Evolutionary conservation across 2,888 invertebrate genomes (phyloP), one percentile per base, ranked within the genome.

Genomic region (Caenorhabditis becei): DNA sequence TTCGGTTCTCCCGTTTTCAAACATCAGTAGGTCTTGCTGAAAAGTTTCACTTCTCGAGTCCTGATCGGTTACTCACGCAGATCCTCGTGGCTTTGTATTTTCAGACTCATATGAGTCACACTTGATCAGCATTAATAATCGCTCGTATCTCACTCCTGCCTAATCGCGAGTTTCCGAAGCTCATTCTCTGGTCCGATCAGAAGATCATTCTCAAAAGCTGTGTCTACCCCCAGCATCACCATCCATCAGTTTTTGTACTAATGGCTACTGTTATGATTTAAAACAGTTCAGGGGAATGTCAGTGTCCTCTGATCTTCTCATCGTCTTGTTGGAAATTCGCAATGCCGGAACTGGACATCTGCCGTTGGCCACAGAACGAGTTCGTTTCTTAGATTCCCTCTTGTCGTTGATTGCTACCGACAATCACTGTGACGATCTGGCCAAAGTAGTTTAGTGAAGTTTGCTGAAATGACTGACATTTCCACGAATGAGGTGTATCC

Each of bases 301-400:
- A 10, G 47, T 35, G 32, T 32, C 28, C 32, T 56, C 56, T 56
- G 56, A 56, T 56, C 35, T 62, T 47, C 28, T 26, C 32, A n/a
- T n/a, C n/a, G 18, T 32, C 28, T 28, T 62, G 28, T 62, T 62
- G 26, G 49, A 62, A 62, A 28, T 62, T 62, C 28, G 49, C 28
- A 24, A 37, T 59, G 24, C 62, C 49, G 62, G 62, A 62, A 62
- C 62, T 49, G 62, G 56, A 26, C 56, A 35, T n/a, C 32, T 32
- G 56, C 35, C 56, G 18, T 56, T 20, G 35, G 56, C 18, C 56
- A 32, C 56, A 56, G 56, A 56, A 56, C 56, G 56, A 56, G 56
- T 56, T 56, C 56, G 28, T 35, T 28, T 18, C 18, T 35, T 35
- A 35, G 24, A 51, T 54, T 51, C 54, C 28, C 28, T 28, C 16